Percentiles rank a stretch among this genome's conserved stretches.
These are phyloP conservation scores for Puntigrus tetrazona DNA, from an alignment of 2,113 vertebrate species.

Conservation along the genomic window DNA sequence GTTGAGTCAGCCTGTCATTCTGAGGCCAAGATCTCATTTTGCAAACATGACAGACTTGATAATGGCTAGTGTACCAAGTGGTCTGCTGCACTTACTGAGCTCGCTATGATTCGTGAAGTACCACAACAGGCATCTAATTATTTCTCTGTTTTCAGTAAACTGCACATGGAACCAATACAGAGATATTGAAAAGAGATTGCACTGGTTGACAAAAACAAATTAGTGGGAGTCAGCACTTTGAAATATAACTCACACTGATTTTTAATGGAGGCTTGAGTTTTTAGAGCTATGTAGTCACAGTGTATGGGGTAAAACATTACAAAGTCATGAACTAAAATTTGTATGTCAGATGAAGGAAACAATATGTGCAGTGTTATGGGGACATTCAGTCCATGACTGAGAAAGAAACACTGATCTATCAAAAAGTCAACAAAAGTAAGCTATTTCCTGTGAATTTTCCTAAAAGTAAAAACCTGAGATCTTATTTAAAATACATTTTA, in stretches of 20 bases:
- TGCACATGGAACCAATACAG: not conserved
- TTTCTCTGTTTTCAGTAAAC: not conserved
- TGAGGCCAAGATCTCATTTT: slow-evolving; percentile 19
- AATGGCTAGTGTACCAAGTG: not conserved
- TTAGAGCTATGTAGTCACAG: too few relatives aligned
- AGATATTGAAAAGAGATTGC: not conserved
- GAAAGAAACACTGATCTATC: too few relatives aligned
- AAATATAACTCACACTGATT: not conserved
- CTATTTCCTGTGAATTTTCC: too few relatives aligned
- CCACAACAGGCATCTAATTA: not conserved
- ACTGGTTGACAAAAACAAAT: not conserved
- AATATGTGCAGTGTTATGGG: too few relatives aligned
- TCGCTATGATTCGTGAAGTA: not conserved
- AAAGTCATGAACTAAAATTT: too few relatives aligned
- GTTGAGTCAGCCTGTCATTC: not conserved
- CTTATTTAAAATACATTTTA: too few relatives aligned
- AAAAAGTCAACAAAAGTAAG: too few relatives aligned
- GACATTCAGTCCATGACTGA: too few relatives aligned
- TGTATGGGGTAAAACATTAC: too few relatives aligned
- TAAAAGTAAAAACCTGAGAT: too few relatives aligned
- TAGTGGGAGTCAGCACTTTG: not conserved
- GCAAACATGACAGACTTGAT: not conserved
- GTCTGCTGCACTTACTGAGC: not conserved
- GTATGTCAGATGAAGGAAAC: too few relatives aligned
- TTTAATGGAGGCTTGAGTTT: too few relatives aligned